Evolutionary conservation across 2,797 vertebrate species (phyloP).

Genomic region (Cyclopterus lumpus): DNA sequence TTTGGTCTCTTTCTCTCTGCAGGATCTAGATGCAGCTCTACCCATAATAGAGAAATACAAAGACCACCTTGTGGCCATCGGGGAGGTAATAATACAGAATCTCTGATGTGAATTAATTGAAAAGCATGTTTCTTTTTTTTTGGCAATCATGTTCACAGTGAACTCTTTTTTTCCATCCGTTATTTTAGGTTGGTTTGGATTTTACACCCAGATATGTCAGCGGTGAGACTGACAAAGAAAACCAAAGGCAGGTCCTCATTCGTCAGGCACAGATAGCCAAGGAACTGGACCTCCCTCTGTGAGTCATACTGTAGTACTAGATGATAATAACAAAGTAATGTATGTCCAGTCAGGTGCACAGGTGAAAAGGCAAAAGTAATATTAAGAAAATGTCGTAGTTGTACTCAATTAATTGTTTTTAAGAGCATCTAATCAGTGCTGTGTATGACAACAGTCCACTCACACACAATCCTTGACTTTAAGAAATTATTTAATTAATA

Average conservation of each 20-base stretch:
- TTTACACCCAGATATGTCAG: constrained; percentile 91
- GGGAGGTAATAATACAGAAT: constrained; percentile 86
- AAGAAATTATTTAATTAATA: neutral
- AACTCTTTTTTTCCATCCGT: neutral
- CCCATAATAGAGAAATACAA: constrained; percentile 92
- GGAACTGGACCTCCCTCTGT: constrained; percentile 92
- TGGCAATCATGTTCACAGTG: neutral
- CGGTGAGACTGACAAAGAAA: constrained; percentile 88
- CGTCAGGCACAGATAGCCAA: constrained; percentile 91
- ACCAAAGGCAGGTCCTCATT: constrained; percentile 91
- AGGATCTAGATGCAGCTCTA: constrained; percentile 94
- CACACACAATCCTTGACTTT: neutral
- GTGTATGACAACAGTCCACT: neutral
- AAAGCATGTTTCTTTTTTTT: neutral
- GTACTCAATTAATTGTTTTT: neutral
- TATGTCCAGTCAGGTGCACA: neutral
- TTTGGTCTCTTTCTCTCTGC: constrained; percentile 20
- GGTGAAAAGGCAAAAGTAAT: neutral
- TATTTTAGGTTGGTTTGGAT: constrained; percentile 92
- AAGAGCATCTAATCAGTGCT: neutral
- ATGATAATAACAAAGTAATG: neutral
- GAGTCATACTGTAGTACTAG: constrained; percentile 64
- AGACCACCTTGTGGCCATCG: constrained; percentile 91
- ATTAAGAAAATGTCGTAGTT: neutral
- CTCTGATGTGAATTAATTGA: neutral